A percentile compares a stretch with the other conserved stretches of the same genome.
phyloP scores from a whole-genome alignment of 2,113 vertebrate genomes.

The Silurus glanis region DNA sequence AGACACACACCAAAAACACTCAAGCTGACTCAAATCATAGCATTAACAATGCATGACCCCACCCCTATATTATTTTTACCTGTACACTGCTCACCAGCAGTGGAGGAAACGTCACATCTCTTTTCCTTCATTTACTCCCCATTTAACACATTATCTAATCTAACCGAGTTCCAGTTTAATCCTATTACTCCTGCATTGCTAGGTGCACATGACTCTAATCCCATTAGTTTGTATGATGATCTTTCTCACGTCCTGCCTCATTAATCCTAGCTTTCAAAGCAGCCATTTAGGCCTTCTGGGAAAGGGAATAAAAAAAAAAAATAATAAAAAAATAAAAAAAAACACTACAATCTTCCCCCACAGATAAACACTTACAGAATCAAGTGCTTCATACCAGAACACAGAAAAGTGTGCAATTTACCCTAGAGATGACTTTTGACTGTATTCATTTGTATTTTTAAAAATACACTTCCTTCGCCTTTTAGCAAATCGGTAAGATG shows the following conservation, averaged over 20 bases:
- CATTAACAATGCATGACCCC: too few relatives aligned
- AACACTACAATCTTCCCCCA: neutral
- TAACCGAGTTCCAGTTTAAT: slow-evolving; percentile 23
- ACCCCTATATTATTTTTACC: neutral
- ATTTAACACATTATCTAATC: slow-evolving; percentile 20
- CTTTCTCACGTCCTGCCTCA: slow-evolving; percentile 11
- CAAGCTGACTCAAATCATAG: neutral
- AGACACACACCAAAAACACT: neutral
- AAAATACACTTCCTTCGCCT: too few relatives aligned
- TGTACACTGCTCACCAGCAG: neutral
- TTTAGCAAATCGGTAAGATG: too few relatives aligned
- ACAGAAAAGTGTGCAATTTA: neutral
- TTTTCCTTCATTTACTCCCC: neutral
- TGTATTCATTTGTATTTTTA: too few relatives aligned
- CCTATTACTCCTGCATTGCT: slow-evolving; percentile 21
- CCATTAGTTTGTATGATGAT: slow-evolving; percentile 25
- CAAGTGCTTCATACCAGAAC: neutral
- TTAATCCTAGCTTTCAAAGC: slow-evolving; percentile 22
- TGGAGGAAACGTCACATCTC: neutral
- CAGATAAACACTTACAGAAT: neutral
- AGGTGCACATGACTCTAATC: slow-evolving; percentile 39
- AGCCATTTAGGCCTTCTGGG: neutral
- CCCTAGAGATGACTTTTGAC: neutral
- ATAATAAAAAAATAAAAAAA: neutral
- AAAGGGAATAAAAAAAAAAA: neutral